Percentiles rank a stretch among this genome's conserved stretches.
These are phyloP conservation scores for Trematocara variabile DNA, from an alignment of 2,113 vertebrate genomes.

Conservation along the genomic window DNA sequence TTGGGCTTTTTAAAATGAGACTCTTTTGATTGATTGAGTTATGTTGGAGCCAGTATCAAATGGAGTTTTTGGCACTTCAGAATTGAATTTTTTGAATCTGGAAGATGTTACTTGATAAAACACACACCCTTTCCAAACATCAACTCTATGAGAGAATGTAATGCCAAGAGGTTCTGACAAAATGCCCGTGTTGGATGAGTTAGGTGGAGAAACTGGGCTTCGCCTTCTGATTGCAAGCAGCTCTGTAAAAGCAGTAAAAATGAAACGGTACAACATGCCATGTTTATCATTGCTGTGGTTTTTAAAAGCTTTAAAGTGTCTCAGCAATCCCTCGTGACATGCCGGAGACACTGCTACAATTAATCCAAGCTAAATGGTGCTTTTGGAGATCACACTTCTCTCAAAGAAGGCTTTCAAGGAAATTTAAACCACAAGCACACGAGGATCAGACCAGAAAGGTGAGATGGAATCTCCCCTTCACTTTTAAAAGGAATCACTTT, in stretches of 20 bases:
- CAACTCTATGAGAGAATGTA: neutral
- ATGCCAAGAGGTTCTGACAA: neutral
- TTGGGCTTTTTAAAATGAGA: neutral
- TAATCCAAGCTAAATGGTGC: slow-evolving; percentile 29
- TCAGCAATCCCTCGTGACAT: neutral
- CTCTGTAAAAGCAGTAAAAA: neutral
- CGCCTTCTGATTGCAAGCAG: neutral
- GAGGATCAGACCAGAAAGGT: slow-evolving; percentile 13
- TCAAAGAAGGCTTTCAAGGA: slow-evolving; percentile 24
- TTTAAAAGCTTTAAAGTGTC: slow-evolving; percentile 10
- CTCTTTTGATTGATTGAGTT: neutral
- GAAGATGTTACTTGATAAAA: neutral
- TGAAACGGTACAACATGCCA: neutral
- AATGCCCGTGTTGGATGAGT: neutral
- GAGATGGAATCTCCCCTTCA: slow-evolving; percentile 16
- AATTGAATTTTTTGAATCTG: neutral
- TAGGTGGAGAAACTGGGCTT: neutral
- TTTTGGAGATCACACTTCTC: neutral
- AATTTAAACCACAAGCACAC: slow-evolving; percentile 2
- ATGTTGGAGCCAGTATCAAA: neutral
- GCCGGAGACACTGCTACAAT: neutral
- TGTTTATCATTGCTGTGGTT: neutral
- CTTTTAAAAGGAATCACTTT: slow-evolving; percentile 25
- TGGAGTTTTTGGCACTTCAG: neutral
- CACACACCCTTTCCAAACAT: neutral